A percentile compares a stretch with the other conserved stretches of the same genome.
Evolutionary conservation across 2,888 invertebrate species (phyloP).

Genomic region (Plebejus melissa): DNA sequence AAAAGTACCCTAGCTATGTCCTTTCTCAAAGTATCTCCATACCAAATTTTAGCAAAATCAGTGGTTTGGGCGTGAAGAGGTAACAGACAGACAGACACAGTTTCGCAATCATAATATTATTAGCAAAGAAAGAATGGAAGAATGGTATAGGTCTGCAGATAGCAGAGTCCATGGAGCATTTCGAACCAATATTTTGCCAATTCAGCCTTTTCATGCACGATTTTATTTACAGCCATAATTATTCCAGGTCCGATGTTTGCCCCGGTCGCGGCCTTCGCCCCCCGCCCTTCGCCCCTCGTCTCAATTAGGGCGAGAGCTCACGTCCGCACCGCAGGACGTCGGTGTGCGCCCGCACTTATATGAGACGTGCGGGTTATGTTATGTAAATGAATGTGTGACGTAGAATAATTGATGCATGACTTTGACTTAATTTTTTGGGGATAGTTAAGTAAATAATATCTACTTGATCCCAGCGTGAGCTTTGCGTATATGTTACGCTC

Average conservation of each 20-base stretch:
- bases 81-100: no score
- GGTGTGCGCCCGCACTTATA: conserved; percentile 41
- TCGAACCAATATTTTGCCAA: not conserved
- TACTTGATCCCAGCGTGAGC: no score
- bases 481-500: no score
- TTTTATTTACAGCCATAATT: conserved; percentile 20
- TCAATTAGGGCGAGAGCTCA: conserved; percentile 57
- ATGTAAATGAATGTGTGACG: conserved; percentile 19
- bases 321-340: conserved; percentile 55
- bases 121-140: no score
- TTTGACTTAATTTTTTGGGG: not conserved
- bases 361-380: conserved; percentile 5
- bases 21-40: no score
- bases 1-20: no score
- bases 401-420: not conserved
- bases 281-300: conserved; percentile 40
- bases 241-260: conserved; percentile 35
- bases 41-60: no score
- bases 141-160: no score
- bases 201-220: not conserved
- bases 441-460: not conserved
- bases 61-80: no score
- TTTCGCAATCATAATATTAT: no score
- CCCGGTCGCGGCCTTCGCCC: conserved; percentile 31
- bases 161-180: not conserved